These are phyloP conservation scores for Morone chrysops DNA, from an alignment of 2,113 vertebrate species.

Conservation along the genomic window DNA sequence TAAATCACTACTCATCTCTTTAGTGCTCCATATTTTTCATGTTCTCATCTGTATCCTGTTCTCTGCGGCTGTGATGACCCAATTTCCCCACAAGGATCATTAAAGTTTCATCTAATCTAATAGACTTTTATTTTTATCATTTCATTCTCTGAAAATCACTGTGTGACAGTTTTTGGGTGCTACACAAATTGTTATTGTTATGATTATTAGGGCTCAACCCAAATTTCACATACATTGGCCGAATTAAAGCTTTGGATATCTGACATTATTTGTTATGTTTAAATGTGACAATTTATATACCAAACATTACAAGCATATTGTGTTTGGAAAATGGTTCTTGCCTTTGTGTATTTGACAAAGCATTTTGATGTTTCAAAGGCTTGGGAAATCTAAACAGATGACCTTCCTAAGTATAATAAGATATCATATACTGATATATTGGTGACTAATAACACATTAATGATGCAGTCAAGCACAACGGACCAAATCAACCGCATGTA, in stretches of 20 bases:
- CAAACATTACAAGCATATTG: background rate
- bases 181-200: conserved; percentile 32
- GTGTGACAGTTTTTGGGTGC: background rate
- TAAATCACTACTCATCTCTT: conserved; percentile 19
- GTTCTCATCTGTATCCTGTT: conserved; percentile 34
- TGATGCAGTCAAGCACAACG: conserved; percentile 2
- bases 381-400: background rate
- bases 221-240: conserved; percentile 2
- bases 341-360: background rate
- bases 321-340: background rate
- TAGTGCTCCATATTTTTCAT: conserved; percentile 10
- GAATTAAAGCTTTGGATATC: background rate
- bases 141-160: conserved; percentile 34
- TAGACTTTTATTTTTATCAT: conserved; percentile 47
- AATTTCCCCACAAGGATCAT: conserved; percentile 55
- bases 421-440: background rate
- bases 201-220: conserved; percentile 9
- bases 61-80: conserved; percentile 40
- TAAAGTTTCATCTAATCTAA: conserved; percentile 54
- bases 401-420: background rate
- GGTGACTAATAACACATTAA: background rate
- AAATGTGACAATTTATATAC: background rate
- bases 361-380: background rate
- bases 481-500: conserved; percentile 1
- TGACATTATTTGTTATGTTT: background rate